A percentile compares a stretch with the other conserved stretches of the same genome.
phyloP scores from a whole-genome alignment of 2,797 vertebrate genomes.

The Caiman crocodilus region DNA sequence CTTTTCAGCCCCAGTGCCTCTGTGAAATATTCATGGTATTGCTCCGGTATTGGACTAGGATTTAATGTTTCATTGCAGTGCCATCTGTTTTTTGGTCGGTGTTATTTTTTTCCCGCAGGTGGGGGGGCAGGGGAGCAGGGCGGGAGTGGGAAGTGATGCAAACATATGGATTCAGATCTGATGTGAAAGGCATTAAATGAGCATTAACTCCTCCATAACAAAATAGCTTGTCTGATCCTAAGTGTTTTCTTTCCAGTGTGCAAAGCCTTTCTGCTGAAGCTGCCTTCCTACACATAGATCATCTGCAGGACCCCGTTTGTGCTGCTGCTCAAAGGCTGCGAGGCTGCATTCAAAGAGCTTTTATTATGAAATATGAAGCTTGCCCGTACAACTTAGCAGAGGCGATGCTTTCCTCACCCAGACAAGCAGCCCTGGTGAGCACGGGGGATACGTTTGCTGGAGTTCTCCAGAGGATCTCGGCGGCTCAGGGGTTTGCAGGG shows the following conservation, averaged over 20 bases:
- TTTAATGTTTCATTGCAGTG: conserved; percentile 63
- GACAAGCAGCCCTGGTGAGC: background rate
- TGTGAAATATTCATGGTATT: conserved; percentile 51
- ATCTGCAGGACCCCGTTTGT: background rate
- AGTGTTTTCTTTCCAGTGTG: conserved; percentile 8
- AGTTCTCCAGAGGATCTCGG: background rate
- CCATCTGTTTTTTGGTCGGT: conserved; percentile 53
- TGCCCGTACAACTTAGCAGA: background rate
- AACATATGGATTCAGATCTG: conserved; percentile 10
- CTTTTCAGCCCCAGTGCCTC: conserved; percentile 28
- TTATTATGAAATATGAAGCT: conserved; percentile 48
- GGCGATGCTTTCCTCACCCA: background rate
- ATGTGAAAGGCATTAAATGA: conserved; percentile 15
- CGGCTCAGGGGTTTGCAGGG: background rate
- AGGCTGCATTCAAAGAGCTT: conserved; percentile 55
- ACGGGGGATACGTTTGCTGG: background rate
- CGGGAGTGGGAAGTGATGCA: conserved; percentile 26
- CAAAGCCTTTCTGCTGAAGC: conserved; percentile 45
- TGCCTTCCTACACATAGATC: conserved; percentile 24
- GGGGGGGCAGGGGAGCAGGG: background rate
- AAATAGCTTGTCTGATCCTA: conserved; percentile 7
- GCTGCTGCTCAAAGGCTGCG: conserved; percentile 27
- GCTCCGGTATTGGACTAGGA: conserved; percentile 32
- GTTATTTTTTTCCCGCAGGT: conserved; percentile 22
- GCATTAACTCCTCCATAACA: background rate